Evolutionary conservation across 2,888 invertebrate genomes (phyloP).

Genomic region (Hedychridium roseum): DNA sequence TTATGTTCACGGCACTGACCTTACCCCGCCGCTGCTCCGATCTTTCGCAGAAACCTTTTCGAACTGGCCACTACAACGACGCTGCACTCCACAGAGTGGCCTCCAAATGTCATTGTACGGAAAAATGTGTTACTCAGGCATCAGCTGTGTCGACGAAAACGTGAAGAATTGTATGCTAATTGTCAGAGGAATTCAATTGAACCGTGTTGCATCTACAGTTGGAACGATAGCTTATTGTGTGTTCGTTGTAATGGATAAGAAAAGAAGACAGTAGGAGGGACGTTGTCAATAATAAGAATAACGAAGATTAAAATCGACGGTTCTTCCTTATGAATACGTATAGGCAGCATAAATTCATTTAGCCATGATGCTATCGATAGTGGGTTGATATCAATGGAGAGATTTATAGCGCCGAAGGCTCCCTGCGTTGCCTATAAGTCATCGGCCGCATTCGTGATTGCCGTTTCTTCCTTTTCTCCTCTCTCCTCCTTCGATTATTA

Average conservation of each 20-base stretch:
- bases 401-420: conserved; percentile 32
- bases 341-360: conserved; percentile 37
- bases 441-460: not conserved
- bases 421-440: conserved; percentile 8
- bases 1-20: conserved; percentile 61
- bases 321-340: conserved; percentile 19
- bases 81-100: too few species aligned
- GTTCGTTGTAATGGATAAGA: too few species aligned
- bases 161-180: too few species aligned
- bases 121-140: too few species aligned
- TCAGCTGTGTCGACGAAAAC: too few species aligned
- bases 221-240: too few species aligned
- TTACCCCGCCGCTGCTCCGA: conserved; percentile 42
- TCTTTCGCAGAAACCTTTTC: not conserved
- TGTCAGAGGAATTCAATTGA: too few species aligned
- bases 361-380: conserved; percentile 32
- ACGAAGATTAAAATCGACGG: not conserved
- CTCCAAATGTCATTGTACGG: too few species aligned
- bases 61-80: too few species aligned
- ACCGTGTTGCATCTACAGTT: too few species aligned
- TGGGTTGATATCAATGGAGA: conserved; percentile 27
- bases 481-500: not conserved
- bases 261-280: too few species aligned
- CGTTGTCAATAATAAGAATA: too few species aligned
- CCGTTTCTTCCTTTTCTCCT: not conserved